Evolutionary conservation across 2,113 vertebrate species (phyloP), one percentile per base, ranked within the genome.

Genomic region (Dipodomys spectabilis): DNA sequence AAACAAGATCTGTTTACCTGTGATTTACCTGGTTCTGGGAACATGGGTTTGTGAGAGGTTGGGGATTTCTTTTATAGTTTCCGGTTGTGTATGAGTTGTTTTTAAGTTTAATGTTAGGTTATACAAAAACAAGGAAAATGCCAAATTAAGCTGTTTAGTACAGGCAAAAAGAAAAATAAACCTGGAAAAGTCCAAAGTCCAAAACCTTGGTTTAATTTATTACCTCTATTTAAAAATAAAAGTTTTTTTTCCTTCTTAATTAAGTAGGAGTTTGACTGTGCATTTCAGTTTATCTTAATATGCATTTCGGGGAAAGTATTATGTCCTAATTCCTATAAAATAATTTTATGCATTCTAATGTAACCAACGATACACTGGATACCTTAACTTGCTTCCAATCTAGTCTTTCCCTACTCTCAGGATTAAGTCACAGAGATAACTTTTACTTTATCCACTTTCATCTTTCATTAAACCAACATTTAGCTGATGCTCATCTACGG

Each of bases 121-220:
- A 93, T 44, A 92, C 32, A 92, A 78, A 45, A 35, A 80, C 67
- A 83, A 82, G 30, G 44, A 23, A 83, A 77, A 93, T 39, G 49
- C 20, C 64, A 64, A 64, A 64, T 25, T 64, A 71, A 35, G 2
- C 7, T 82, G 49, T 49, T 78, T 92, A 69, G 15, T 16, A 57
- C 53, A 57, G 15, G 53, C 53, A 57, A 19, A 91, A 92, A 30
- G 57, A 1, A 84, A 19, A 57, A 11, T 94, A 75, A 78, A 84
- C 16, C 6, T 53, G 67, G 9, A 32, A 79, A 49, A 79, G 60
- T 23, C 71, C 28, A 69, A 88, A 67, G 39, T 18, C 30, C 19
- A 22, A 62, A 82, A 77, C 30, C 73, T 80, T 67, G 39, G 44
- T 86, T 91, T 79, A 35, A 71, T 44, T 82, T 65, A 62, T 30